Percentiles rank a stretch among this genome's conserved stretches.
These are phyloP conservation scores for Eulimnadia texana DNA, from an alignment of 1,140 invertebrate species.

Conservation along the genomic window DNA sequence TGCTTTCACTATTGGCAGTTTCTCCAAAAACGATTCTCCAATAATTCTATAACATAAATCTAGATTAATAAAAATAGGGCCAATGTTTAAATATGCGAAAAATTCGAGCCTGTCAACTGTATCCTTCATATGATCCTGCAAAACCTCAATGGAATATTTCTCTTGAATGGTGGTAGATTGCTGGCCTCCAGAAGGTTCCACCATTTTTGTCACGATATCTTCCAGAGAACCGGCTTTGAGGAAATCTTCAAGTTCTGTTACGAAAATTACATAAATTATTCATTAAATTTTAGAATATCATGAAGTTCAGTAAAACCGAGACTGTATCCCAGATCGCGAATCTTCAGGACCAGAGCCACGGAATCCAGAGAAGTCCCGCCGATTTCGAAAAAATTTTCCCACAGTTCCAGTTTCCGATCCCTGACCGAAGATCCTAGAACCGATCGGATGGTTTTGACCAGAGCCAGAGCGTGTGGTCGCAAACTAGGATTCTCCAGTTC, in stretches of 20 bases:
- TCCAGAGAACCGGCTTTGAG: slow-evolving; percentile 1
- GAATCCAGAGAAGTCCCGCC: slow-evolving; percentile 80
- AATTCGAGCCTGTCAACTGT: neutral
- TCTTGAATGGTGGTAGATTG: neutral
- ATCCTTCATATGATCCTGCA: neutral
- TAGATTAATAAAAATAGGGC: too few relatives aligned
- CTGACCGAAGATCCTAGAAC: slow-evolving; percentile 18
- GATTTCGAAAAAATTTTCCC: slow-evolving; percentile 63
- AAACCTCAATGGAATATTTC: neutral
- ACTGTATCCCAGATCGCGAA: slow-evolving; percentile 56
- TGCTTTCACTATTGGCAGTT: neutral
- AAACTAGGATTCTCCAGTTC: neutral
- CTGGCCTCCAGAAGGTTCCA: neutral
- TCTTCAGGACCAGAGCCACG: slow-evolving; percentile 56
- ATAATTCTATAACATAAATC: neutral
- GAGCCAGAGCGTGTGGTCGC: neutral
- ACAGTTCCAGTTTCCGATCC: slow-evolving; percentile 20
- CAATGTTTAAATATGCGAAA: neutral
- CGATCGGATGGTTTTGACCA: slow-evolving; percentile 18
- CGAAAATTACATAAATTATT: neutral
- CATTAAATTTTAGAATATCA: too few relatives aligned
- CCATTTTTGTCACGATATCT: slow-evolving; percentile 5
- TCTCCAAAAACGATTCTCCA: neutral
- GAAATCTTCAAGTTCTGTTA: slow-evolving; percentile 7
- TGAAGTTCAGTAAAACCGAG: too few relatives aligned